Percentiles rank a stretch among this genome's conserved stretches.
These are phyloP conservation scores for Nicator chloris DNA, from an alignment of 2,113 vertebrate genomes.

Conservation along the genomic window DNA sequence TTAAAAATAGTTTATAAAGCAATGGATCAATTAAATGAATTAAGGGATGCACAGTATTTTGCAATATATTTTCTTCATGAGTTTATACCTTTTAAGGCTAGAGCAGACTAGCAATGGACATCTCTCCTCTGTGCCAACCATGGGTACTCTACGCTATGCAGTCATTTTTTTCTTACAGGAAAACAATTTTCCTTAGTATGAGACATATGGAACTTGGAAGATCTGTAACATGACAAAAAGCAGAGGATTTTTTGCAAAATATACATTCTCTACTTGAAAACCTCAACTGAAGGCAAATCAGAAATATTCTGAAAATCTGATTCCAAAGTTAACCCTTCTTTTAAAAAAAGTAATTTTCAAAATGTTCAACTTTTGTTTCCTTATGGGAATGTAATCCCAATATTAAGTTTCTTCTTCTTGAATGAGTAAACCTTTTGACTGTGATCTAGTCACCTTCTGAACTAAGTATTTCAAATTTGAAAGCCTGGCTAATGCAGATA, in stretches of 20 bases:
- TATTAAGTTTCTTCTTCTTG: background rate
- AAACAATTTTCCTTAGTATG: background rate
- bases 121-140: background rate
- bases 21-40: background rate
- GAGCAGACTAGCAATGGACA: background rate
- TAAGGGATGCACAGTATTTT: background rate
- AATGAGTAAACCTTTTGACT: background rate
- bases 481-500: background rate
- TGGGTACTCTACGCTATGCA: background rate
- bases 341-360: background rate
- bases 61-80: background rate
- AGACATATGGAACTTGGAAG: background rate
- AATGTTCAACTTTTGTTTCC: background rate
- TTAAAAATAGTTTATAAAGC: background rate
- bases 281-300: background rate
- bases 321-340: background rate
- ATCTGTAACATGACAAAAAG: background rate
- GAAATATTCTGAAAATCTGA: background rate
- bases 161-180: background rate
- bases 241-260: background rate
- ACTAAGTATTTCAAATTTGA: background rate
- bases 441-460: background rate
- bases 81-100: background rate
- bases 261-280: background rate
- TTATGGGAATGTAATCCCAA: background rate